Conservation (phyloP, 2,888 invertebrate species). For the Ariolimax columbianus region DNA sequence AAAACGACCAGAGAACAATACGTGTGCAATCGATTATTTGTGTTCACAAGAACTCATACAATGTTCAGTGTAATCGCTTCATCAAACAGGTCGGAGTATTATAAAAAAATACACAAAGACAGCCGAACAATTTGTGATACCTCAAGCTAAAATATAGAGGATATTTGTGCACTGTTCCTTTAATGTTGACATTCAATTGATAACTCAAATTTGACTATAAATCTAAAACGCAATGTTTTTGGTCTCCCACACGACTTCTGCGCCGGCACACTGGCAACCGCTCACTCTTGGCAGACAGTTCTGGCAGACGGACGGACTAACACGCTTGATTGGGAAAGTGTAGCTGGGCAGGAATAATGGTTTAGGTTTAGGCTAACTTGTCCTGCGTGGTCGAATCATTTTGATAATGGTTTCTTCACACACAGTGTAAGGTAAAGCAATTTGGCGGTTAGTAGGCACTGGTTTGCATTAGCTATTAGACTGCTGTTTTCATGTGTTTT, state of each 20-base stretch:
- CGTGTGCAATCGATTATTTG: too few species aligned
- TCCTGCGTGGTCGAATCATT: neutral
- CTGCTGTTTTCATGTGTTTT: neutral
- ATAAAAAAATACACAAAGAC: too few species aligned
- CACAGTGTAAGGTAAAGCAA: neutral
- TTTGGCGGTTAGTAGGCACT: neutral
- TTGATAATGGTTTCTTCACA: neutral
- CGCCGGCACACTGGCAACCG: neutral
- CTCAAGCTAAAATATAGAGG: too few species aligned
- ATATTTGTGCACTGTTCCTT: too few species aligned
- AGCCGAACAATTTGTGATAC: too few species aligned
- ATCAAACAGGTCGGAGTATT: too few species aligned
- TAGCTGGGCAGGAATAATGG: too few species aligned
- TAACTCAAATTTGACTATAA: neutral
- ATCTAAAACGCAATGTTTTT: neutral
- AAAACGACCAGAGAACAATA: too few species aligned
- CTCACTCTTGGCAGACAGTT: neutral
- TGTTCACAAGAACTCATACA: too few species aligned
- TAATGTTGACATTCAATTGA: too few species aligned
- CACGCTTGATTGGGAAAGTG: conserved; percentile 3
- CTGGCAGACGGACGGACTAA: neutral
- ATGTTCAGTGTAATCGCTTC: too few species aligned
- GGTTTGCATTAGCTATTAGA: neutral
- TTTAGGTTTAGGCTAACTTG: too few species aligned
- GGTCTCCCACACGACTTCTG: neutral